A percentile compares a stretch with the other conserved stretches of the same genome.
These are phyloP conservation scores for Gadus chalcogrammus DNA, from an alignment of 2,113 vertebrate species.

Conservation along the genomic window DNA sequence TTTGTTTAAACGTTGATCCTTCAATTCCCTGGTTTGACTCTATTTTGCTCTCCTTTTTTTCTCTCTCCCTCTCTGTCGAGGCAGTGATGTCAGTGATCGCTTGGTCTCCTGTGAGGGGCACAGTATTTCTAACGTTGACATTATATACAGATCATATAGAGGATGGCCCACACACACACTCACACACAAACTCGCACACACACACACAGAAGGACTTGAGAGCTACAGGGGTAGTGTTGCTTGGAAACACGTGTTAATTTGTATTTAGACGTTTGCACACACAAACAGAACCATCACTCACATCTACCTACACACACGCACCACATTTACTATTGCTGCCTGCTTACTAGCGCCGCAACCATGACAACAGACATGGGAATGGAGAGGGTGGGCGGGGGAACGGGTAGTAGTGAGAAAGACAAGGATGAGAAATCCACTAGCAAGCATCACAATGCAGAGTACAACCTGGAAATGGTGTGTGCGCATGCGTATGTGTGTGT, in stretches of 20 bases:
- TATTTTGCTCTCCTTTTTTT: background rate
- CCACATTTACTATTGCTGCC: conserved; percentile 44
- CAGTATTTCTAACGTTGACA: background rate
- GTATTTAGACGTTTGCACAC: conserved; percentile 9
- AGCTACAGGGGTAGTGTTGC: background rate
- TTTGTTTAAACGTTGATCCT: background rate
- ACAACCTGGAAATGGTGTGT: conserved; percentile 1
- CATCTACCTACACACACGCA: background rate
- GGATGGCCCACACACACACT: background rate
- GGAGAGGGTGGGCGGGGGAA: conserved; percentile 7
- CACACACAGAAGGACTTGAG: background rate
- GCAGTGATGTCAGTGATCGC: conserved; percentile 69
- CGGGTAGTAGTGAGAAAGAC: background rate
- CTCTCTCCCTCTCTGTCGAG: conserved; percentile 33
- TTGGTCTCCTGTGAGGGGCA: conserved; percentile 23
- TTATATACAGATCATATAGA: too few species aligned
- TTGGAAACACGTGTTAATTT: background rate
- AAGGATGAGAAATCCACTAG: too few species aligned
- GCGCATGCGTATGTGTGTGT: background rate
- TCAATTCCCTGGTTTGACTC: background rate
- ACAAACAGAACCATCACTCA: background rate
- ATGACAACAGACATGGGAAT: conserved; percentile 73
- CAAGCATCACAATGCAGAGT: conserved; percentile 22
- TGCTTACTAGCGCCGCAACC: conserved; percentile 71
- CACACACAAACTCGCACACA: background rate